Percentiles rank a stretch among this genome's conserved stretches.
Evolutionary conservation across 2,888 invertebrate genomes (phyloP).

Genomic region (Plemyria rubiginata): DNA sequence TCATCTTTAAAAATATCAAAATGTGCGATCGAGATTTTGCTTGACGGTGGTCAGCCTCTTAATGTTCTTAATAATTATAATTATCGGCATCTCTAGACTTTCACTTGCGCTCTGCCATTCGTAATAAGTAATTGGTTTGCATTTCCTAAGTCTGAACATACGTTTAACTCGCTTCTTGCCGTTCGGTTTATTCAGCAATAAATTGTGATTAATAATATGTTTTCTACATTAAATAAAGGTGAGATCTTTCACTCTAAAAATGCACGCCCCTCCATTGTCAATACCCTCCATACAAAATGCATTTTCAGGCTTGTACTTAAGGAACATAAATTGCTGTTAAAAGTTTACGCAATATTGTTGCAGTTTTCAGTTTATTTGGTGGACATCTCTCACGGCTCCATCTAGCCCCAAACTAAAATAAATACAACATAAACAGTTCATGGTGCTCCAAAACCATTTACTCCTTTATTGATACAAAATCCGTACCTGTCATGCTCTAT

Average conservation of each 20-base stretch:
- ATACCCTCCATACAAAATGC: no score
- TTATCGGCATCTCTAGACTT: constrained; percentile 22
- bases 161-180: constrained; percentile 9
- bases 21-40: no score
- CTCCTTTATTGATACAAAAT: constrained; percentile 51
- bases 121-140: constrained; percentile 25
- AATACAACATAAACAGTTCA: constrained; percentile 38
- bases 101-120: constrained; percentile 26
- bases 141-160: constrained; percentile 24
- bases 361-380: no score
- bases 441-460: constrained; percentile 32
- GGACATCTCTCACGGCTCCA: no score
- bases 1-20: no score
- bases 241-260: no score
- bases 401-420: constrained; percentile 8
- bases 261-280: no score
- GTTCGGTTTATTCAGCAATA: neutral
- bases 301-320: no score
- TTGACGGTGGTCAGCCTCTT: neutral
- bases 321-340: no score
- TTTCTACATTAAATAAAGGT: no score
- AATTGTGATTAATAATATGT: neutral
- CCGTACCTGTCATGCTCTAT: constrained; percentile 50
- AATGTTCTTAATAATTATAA: constrained; percentile 28
- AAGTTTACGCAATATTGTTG: no score